Conservation (phyloP, 2,888 invertebrate species). For the Volucella bombylans region DNA sequence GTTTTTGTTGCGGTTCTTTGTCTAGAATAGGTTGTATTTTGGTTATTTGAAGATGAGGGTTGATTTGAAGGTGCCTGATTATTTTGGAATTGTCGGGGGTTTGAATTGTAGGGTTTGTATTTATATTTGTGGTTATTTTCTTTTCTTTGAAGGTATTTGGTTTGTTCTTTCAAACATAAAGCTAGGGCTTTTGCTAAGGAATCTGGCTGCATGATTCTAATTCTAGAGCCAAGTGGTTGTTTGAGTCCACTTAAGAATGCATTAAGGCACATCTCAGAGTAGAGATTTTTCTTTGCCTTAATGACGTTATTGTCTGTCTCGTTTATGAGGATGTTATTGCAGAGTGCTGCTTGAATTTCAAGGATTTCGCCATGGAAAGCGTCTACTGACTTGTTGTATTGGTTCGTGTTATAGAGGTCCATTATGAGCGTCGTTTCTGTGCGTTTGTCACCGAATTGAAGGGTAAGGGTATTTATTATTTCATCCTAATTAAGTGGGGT, state of each 20-base stretch:
- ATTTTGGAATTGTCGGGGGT: neutral
- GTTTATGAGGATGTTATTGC: constrained; percentile 70
- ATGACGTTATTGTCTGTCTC: constrained; percentile 68
- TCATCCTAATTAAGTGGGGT: constrained; percentile 63
- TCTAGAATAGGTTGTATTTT: neutral
- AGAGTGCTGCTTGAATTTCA: constrained; percentile 72
- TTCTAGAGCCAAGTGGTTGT: constrained; percentile 72
- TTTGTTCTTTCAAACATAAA: neutral
- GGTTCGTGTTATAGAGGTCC: constrained; percentile 60
- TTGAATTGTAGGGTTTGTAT: no score
- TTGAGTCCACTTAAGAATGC: constrained; percentile 67
- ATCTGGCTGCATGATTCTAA: constrained; percentile 72
- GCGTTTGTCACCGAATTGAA: constrained; percentile 68
- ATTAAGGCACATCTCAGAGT: constrained; percentile 74
- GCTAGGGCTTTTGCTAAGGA: constrained; percentile 31
- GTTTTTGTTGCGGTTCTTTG: no score
- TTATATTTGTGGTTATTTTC: no score
- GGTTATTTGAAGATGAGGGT: no score
- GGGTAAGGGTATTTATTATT: constrained; percentile 59
- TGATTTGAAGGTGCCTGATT: no score
- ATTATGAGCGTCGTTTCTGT: constrained; percentile 68
- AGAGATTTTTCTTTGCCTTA: constrained; percentile 64
- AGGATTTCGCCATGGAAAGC: constrained; percentile 71
- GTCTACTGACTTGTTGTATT: constrained; percentile 65
- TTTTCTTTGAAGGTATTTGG: neutral